Conservation (phyloP, 2,797 vertebrate species). For the Tadarida brasiliensis region DNA sequence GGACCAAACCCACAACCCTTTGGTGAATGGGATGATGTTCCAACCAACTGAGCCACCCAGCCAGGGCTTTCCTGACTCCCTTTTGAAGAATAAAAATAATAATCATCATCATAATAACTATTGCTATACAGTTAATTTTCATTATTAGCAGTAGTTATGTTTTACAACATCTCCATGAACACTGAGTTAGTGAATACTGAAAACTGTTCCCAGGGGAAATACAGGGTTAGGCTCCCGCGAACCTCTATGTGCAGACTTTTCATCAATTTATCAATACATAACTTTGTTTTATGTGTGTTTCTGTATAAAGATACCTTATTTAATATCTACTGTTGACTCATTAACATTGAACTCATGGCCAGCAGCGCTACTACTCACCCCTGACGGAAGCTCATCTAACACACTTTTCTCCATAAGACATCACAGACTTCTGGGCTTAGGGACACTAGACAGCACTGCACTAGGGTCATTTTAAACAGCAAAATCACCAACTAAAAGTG, state of each 20-base stretch:
- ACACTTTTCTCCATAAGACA: not conserved
- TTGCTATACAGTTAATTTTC: not conserved
- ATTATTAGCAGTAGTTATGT: not conserved
- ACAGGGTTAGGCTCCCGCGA: not conserved
- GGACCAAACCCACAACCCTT: not conserved
- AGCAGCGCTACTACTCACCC: accelerated
- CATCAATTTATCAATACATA: not conserved
- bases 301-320: not conserved
- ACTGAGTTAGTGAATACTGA: not conserved
- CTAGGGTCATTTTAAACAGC: not conserved
- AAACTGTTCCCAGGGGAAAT: not conserved
- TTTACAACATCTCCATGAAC: not conserved
- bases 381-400: not conserved
- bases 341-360: not conserved
- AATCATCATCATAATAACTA: not conserved
- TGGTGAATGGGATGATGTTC: not conserved
- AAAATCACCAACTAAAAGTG: not conserved
- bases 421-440: not conserved
- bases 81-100: not conserved
- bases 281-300: not conserved
- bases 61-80: not conserved
- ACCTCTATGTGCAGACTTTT: not conserved
- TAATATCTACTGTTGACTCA: not conserved
- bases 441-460: accelerated
- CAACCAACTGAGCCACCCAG: not conserved